Evolutionary conservation across 2,113 vertebrate species (phyloP), one percentile per base, ranked within the genome.

Genomic region (Pongo pygmaeus): DNA sequence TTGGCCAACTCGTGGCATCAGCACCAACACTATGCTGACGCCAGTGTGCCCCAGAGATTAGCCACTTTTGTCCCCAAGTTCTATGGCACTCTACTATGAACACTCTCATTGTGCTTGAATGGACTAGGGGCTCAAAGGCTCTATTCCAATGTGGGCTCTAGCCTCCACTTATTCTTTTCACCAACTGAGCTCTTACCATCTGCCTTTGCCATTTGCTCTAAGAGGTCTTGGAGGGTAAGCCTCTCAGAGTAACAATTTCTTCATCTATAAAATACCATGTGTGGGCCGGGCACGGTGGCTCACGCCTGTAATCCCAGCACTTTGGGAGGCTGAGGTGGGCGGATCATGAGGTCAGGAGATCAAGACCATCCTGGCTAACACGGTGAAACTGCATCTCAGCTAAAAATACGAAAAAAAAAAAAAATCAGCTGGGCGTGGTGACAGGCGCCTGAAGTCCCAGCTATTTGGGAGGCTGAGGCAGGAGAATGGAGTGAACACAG

Each of bases 41-140:
- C 22, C 40, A 61, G 1, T 0, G 3, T 5, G 8, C 10, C 20
- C n/a, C 40, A 10, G 22, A 57, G 14, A 16, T 12, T 35, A 43
- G 13, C 75, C 55, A 35, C 7, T 0, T 1, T 40, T 35, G 43
- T 20, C 43, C 75, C 23, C 40, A 9, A 1, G 43, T 74, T 81
- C 43, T 50, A 74, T 13, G 25, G 12, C 81, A 46, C 12, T 46
- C n/a, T n/a, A 72, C 48, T 18, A 13, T 0, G 35, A 81, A 52
- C 0, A 3, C 0, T 59, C 23, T 17, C 35, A 11, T 27, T 30
- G 61, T 12, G 5, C 40, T 40, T n/a, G 43, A 84, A 67, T 18
- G 70, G 22, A 59, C 13, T 5, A 57, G 27, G 38, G 43, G 12
- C 23, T 38, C 43, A 14, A 74, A 79, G 38, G 72, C 7, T 32